phyloP scores from a whole-genome alignment of 2,888 invertebrate species.

The Temnothorax rugatulus region DNA sequence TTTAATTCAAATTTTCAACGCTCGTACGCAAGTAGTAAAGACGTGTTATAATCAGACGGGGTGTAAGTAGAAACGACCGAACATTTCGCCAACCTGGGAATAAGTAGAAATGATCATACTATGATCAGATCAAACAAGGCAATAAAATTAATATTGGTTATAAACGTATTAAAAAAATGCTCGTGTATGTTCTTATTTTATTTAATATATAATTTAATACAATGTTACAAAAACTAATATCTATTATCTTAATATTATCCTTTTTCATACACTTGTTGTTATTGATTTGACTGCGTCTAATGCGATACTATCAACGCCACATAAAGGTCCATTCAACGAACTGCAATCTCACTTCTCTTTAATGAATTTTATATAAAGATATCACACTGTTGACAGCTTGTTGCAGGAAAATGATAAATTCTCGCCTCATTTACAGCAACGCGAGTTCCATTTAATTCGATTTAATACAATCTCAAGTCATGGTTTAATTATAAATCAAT shows the following conservation, averaged over 20 bases:
- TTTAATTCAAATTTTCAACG: not conserved
- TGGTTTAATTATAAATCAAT: conserved; percentile 2
- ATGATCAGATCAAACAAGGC: not conserved
- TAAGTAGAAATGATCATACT: not conserved
- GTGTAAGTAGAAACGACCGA: not conserved
- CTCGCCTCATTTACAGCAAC: conserved; percentile 13
- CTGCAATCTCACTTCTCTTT: conserved; percentile 27
- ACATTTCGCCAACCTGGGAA: not conserved
- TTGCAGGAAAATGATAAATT: conserved; percentile 24
- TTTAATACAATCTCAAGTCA: conserved; percentile 7
- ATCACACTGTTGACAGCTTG: not conserved
- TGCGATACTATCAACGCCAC: not conserved
- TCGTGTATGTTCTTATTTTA: not conserved
- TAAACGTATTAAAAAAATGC: not conserved
- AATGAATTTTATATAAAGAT: conserved; percentile 22
- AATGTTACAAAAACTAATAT: not conserved
- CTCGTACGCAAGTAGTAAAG: not conserved
- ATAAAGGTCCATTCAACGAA: conserved; percentile 19
- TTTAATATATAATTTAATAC: not conserved
- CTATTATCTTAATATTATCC: not conserved
- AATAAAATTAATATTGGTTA: not conserved
- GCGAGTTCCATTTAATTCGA: conserved; percentile 9
- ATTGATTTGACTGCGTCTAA: not conserved
- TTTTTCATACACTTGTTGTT: not conserved
- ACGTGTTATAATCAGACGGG: not conserved